Conservation (phyloP, 2,113 vertebrate species). For the Paracanthobrama guichenoti region DNA sequence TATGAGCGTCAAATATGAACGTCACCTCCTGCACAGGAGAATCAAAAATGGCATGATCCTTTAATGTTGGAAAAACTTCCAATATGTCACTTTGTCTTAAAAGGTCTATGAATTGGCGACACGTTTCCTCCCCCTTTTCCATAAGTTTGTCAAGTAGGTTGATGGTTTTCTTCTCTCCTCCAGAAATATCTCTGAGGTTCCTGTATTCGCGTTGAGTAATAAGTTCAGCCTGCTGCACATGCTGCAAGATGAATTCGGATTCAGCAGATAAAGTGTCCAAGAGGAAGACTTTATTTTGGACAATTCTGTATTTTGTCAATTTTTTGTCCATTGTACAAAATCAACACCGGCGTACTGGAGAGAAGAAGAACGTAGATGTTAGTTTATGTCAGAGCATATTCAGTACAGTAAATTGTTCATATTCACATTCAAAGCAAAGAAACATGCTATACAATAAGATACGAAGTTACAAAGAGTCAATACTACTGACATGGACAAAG, state of each 20-base stretch:
- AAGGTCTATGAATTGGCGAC: slow-evolving; percentile 61
- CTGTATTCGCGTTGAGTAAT: slow-evolving; percentile 58
- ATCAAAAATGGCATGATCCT: background rate
- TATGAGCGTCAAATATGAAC: background rate
- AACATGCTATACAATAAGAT: background rate
- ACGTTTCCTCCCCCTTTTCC: slow-evolving; percentile 60
- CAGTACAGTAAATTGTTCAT: background rate
- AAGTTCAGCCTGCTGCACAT: background rate
- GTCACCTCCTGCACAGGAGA: background rate
- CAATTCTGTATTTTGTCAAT: slow-evolving; percentile 5
- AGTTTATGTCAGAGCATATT: background rate
- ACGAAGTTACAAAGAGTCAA: background rate
- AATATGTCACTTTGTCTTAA: slow-evolving; percentile 48
- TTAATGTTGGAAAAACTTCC: slow-evolving; percentile 37
- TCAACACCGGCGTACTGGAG: background rate
- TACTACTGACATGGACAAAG: background rate
- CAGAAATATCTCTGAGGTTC: slow-evolving; percentile 54
- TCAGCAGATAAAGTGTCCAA: slow-evolving; percentile 36
- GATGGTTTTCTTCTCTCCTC: slow-evolving; percentile 18
- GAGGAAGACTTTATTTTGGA: slow-evolving; percentile 54
- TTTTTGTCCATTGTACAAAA: slow-evolving; percentile 3
- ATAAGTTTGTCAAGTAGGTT: slow-evolving; percentile 68
- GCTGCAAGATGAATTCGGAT: slow-evolving; percentile 51
- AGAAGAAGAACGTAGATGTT: background rate
- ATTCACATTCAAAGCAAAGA: background rate